These are phyloP conservation scores for Sandelia bainsii DNA, from an alignment of 2,797 vertebrate species.

Conservation along the genomic window DNA sequence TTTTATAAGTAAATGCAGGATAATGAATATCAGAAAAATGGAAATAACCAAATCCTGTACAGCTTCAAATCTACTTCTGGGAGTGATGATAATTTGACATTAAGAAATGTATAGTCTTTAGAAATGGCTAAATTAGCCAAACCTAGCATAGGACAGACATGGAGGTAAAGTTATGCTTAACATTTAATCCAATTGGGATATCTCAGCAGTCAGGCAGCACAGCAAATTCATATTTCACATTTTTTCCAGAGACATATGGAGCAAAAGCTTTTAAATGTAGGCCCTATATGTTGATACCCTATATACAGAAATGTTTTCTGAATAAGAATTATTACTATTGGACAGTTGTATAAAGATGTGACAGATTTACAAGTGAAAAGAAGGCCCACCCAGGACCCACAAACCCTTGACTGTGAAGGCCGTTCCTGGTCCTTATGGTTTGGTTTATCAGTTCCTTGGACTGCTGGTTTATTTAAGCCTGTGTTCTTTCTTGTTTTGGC, in stretches of 20 bases:
- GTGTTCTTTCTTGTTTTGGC: too few relatives aligned
- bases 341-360: too few relatives aligned
- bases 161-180: neutral
- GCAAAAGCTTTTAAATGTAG: too few relatives aligned
- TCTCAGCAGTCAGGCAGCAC: constrained; percentile 4
- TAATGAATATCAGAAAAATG: constrained; percentile 3
- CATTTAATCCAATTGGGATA: neutral
- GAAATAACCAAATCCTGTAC: constrained; percentile 7
- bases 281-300: neutral
- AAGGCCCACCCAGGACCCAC: too few relatives aligned
- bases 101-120: neutral
- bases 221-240: neutral
- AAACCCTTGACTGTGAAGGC: too few relatives aligned
- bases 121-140: constrained; percentile 3
- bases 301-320: neutral
- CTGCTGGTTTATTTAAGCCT: too few relatives aligned
- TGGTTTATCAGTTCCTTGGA: too few relatives aligned
- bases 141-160: neutral
- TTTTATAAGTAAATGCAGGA: neutral
- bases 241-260: neutral
- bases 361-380: too few relatives aligned
- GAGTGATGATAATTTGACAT: neutral
- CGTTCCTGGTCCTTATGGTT: too few relatives aligned
- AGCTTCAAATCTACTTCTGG: neutral
- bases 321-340: neutral